phyloP scores from a whole-genome alignment of 1,140 invertebrate species.

The Neelides sp. region DNA sequence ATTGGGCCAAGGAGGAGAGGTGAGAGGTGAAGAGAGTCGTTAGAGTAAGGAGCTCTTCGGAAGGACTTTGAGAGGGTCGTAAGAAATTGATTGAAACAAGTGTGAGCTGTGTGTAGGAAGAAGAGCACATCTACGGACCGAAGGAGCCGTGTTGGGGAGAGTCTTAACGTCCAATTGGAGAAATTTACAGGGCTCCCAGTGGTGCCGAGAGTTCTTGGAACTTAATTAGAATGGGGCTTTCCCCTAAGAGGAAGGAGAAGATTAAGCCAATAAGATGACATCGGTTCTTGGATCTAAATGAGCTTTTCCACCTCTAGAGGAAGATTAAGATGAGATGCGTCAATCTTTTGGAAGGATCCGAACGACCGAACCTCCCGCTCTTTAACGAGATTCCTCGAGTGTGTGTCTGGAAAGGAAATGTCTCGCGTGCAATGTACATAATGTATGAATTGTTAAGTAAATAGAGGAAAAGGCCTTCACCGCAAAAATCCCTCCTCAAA shows the following conservation, averaged over 20 bases:
- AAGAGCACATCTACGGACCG: neutral
- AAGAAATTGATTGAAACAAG: conserved; percentile 23
- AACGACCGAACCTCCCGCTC: conserved; percentile 2
- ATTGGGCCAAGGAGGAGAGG: no score
- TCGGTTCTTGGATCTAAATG: conserved; percentile 10
- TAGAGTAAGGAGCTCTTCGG: no score
- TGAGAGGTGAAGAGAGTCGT: no score
- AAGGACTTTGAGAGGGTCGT: conserved; percentile 1
- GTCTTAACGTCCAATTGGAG: conserved; percentile 9
- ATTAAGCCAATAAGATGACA: conserved; percentile 13
- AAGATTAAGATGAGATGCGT: conserved; percentile 17
- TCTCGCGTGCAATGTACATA: no score
- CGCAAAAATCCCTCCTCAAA: no score
- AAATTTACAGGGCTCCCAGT: conserved; percentile 2
- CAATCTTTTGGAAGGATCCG: conserved; percentile 4
- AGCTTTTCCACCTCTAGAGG: conserved; percentile 14
- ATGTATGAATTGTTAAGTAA: no score
- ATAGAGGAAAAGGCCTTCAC: no score
- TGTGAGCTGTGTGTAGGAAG: neutral
- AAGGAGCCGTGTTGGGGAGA: neutral
- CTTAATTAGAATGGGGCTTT: conserved; percentile 25
- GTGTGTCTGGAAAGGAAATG: no score
- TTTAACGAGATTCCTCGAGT: conserved; percentile 8
- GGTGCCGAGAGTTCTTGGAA: conserved; percentile 8
- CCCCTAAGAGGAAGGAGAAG: conserved; percentile 10